Conservation (phyloP, 2,113 vertebrate genomes). For the Perognathus longimembris region DNA sequence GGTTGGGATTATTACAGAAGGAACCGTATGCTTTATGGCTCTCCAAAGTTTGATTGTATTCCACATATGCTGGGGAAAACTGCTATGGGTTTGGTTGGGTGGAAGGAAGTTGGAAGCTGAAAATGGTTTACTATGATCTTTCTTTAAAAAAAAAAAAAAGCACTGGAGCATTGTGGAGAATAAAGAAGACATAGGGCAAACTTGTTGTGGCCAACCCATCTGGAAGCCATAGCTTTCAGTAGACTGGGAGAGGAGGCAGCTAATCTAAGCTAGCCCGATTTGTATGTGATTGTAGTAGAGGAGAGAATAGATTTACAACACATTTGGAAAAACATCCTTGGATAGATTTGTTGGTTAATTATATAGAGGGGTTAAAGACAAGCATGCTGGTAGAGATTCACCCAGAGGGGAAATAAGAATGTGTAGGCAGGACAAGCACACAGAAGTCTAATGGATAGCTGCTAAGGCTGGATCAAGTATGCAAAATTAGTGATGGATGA, state of each 20-base stretch:
- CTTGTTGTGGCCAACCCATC: neutral
- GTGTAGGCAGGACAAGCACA: neutral
- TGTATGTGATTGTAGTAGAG: neutral
- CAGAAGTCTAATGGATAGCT: accelerated
- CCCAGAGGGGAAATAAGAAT: neutral
- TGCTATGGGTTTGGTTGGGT: neutral
- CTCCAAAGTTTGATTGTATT: neutral
- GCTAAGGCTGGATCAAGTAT: neutral
- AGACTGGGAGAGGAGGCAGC: neutral
- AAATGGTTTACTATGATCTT: neutral
- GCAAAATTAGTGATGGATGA: too few species aligned
- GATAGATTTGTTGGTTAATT: neutral
- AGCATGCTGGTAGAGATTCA: neutral
- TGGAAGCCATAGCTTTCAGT: neutral
- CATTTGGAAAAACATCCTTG: neutral
- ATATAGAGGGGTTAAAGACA: neutral
- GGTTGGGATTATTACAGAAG: neutral
- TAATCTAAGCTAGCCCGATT: neutral
- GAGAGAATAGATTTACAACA: neutral
- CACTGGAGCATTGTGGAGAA: neutral
- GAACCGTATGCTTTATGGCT: neutral
- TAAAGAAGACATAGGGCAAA: neutral
- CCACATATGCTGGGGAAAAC: neutral
- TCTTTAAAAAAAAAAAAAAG: neutral
- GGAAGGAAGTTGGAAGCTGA: neutral